A percentile compares a stretch with the other conserved stretches of the same genome.
Conservation (phyloP, 2,797 vertebrate genomes). For the Setipinna tenuifilis region DNA sequence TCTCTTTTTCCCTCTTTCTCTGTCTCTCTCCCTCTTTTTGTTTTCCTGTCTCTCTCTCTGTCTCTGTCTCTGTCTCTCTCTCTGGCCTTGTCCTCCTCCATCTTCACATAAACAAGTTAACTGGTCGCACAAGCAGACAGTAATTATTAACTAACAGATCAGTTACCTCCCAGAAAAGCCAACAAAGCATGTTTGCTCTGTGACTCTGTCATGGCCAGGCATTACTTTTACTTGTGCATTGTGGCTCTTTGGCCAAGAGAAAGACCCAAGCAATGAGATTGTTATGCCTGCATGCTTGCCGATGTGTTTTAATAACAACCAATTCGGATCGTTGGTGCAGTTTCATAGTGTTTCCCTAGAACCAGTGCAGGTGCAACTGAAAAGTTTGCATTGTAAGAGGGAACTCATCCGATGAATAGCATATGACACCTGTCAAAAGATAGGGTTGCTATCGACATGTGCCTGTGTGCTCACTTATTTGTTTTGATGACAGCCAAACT, state of each 20-base stretch:
- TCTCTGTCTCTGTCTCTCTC: no score
- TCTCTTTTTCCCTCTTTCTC: not conserved
- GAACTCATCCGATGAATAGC: no score
- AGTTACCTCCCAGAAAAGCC: not conserved
- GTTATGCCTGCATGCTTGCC: not conserved
- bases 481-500: not conserved
- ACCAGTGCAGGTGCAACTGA: no score
- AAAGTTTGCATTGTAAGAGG: no score
- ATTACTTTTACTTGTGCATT: not conserved
- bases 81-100: not conserved
- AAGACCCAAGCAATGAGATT: not conserved
- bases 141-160: not conserved
- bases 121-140: not conserved
- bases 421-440: no score
- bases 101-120: not conserved
- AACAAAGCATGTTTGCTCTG: not conserved
- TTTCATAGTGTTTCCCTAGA: no score
- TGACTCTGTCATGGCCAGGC: not conserved
- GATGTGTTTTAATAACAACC: no score
- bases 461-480: not conserved
- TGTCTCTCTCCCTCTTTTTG: no score
- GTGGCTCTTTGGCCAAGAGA: not conserved
- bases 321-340: no score
- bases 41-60: no score
- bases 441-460: no score